phyloP scores from a whole-genome alignment of 2,888 invertebrate genomes.

The Yponomeuta evonymella region DNA sequence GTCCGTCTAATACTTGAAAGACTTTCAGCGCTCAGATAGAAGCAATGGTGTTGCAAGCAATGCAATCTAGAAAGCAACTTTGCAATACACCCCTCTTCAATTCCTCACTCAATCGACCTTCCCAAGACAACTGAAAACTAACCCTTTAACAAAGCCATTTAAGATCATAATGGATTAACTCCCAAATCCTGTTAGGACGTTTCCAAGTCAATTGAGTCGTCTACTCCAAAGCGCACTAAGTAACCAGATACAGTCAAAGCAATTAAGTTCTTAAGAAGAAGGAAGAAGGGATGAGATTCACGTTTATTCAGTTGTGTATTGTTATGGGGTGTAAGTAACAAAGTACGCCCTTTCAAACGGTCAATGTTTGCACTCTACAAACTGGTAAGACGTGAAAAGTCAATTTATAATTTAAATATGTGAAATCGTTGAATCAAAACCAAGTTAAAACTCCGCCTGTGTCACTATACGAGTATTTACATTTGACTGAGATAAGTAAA shows the following conservation, averaged over 20 bases:
- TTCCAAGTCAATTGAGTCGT: background rate
- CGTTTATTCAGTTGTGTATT: background rate
- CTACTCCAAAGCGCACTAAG: background rate
- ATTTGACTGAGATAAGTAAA: too few species aligned
- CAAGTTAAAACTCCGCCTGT: too few species aligned
- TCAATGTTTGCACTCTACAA: background rate
- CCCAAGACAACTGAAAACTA: background rate
- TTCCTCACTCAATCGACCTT: background rate
- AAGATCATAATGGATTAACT: background rate
- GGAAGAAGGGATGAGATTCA: background rate
- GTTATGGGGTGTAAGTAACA: background rate
- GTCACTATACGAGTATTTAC: too few species aligned
- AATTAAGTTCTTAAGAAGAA: background rate
- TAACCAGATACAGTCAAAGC: background rate
- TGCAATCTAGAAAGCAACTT: constrained; percentile 39
- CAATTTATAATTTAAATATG: too few species aligned
- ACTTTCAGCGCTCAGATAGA: background rate
- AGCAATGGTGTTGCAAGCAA: background rate
- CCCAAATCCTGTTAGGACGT: background rate
- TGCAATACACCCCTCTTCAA: constrained; percentile 28
- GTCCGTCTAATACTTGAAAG: too few species aligned
- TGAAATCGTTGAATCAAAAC: too few species aligned
- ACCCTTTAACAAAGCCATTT: background rate
- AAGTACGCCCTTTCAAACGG: background rate
- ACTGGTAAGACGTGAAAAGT: too few species aligned